Base-by-base conservation (phyloP, 2,888 invertebrate genomes). In the Agonopterix subpropinquella region DNA sequence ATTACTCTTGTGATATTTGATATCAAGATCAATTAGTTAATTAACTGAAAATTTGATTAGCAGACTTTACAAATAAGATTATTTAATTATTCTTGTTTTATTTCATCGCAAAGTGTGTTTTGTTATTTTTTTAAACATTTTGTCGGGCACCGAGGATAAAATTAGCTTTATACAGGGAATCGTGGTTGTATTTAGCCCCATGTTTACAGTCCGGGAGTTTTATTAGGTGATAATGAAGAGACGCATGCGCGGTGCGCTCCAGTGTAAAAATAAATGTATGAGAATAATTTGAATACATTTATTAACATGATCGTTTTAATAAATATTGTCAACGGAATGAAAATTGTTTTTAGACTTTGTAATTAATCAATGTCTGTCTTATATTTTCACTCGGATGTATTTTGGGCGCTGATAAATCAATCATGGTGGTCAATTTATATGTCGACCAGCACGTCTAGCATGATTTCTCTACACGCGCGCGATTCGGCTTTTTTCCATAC, bases 221-320 rank as follows among this genome's bases (percentile, higher is more conserved):
- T 76, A 79, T 73, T 64, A 67, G 67, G 76, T 77, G 79, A 67
- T 73, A 77, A 77, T 65, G 77, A 78, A 53, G 65, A 57, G 73
- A 73, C 62, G 59, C 51, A 39, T 50, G 53, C 49, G 54, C 36
- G 44, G n/a, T n/a, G 39, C 5, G n/a, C 9, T 15, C 36, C n/a
- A 45, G 13, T 47, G 45, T 52, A 49, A 52, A 57, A 55, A 48
- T 39, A 44, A 46, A 18, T 36, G 41, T 36, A 48, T 13, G 5
- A 28, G 28, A 28, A 28, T 28, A 28, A 28, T 28, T 28, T 28
- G 28, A 28, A 28, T 28, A 28, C 28, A 28, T 28, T 28, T 28
- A 28, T 28, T 28, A 28, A 28, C 28, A 28, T 28, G 28, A 28
- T 28, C 28, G 28, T 28, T 28, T 28, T 28, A 28, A 28, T 28